Conservation (phyloP, 2,113 vertebrate genomes). For the Fregata magnificens region DNA sequence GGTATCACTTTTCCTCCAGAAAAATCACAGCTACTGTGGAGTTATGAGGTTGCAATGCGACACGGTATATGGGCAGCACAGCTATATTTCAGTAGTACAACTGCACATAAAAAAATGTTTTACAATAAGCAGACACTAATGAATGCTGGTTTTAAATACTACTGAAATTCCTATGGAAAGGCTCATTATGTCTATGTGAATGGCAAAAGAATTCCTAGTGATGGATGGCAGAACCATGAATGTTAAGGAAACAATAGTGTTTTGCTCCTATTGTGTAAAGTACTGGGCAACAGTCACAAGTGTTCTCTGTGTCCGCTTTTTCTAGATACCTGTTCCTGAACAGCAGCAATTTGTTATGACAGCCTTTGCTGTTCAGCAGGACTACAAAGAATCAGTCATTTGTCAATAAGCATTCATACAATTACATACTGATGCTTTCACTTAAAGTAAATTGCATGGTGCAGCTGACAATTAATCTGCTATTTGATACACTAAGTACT, state of each 20-base stretch:
- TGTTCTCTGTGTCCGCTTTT: conserved; percentile 2
- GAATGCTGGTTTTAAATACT: neutral
- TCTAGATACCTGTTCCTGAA: conserved; percentile 44
- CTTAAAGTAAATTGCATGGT: neutral
- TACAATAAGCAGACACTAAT: neutral
- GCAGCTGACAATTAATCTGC: conserved; percentile 31
- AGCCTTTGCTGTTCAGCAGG: conserved; percentile 38
- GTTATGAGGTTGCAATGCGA: neutral
- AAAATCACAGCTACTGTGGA: neutral
- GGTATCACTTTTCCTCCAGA: neutral
- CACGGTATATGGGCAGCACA: neutral
- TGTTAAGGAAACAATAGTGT: conserved; percentile 23
- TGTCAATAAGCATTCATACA: conserved; percentile 42
- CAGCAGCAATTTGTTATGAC: conserved; percentile 67
- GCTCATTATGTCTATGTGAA: neutral
- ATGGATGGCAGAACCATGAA: neutral
- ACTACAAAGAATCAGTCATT: conserved; percentile 41
- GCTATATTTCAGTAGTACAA: neutral
- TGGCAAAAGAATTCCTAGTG: neutral
- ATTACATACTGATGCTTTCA: neutral
- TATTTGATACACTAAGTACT: neutral
- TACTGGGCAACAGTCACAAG: neutral
- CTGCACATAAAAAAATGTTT: neutral
- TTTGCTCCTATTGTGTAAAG: neutral
- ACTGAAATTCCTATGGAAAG: neutral